Conservation (phyloP, 2,113 vertebrate species). For the Dasyornis broadbenti region DNA sequence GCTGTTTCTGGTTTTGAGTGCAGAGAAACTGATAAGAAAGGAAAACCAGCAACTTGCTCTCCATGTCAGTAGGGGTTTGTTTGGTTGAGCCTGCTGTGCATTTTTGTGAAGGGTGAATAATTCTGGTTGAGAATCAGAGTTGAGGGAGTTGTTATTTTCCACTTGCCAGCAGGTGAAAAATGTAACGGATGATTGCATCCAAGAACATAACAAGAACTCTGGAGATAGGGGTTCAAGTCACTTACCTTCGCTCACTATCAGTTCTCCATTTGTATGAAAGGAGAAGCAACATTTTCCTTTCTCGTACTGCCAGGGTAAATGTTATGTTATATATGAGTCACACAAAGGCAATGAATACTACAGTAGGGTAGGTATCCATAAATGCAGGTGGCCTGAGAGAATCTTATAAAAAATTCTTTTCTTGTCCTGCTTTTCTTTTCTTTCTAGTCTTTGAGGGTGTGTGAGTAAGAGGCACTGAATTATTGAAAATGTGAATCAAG, state of each 20-base stretch:
- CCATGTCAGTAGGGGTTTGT: background rate
- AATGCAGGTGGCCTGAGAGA: background rate
- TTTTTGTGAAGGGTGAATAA: constrained; percentile 13
- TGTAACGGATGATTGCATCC: background rate
- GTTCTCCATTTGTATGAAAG: background rate
- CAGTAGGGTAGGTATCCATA: background rate
- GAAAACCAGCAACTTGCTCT: background rate
- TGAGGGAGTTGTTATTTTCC: constrained; percentile 27
- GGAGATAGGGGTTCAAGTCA: background rate
- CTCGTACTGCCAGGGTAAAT: background rate
- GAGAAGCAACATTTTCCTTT: background rate
- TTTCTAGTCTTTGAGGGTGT: background rate
- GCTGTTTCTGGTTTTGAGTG: background rate
- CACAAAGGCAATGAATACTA: background rate
- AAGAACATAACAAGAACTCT: constrained; percentile 20
- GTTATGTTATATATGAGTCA: background rate
- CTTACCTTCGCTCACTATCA: background rate
- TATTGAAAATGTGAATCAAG: background rate
- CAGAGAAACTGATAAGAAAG: background rate
- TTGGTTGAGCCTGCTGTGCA: background rate
- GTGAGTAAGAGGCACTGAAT: background rate
- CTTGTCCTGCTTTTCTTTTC: background rate
- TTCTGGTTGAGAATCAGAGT: background rate
- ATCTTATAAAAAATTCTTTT: background rate
- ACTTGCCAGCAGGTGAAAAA: constrained; percentile 8